Base-by-base conservation (phyloP, 2,888 invertebrate species). In the Meta bourneti region DNA sequence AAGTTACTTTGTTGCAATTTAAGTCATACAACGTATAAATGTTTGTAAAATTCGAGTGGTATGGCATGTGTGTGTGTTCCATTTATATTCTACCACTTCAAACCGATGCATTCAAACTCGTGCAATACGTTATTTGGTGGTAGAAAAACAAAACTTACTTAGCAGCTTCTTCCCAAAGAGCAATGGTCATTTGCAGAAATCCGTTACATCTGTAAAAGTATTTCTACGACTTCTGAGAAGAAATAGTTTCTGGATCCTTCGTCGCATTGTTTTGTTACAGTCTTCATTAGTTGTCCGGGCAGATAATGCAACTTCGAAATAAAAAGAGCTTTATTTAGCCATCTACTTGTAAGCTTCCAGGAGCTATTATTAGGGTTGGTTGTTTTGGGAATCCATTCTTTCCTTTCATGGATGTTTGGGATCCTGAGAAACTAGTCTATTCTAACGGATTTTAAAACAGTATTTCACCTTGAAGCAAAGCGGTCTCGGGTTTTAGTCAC, bases 221-320 rank as follows among this genome's bases (percentile, higher is more conserved):
- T 84, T 84, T 84, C 75, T 54, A 61, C 5, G 84, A 61, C 74
- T 84, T 84, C 75, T 13, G 7, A 9, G 34, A 16, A 84, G 54
- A 75, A 84, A 75, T 84, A 84, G 75, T 75, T 84, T 48, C 51
- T 19, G 71, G 13, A 51, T 34, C 34, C 54, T 78, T 77, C 16
- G 69, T 49, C 78, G 52, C 78, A 78, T 86, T 86, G 85, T 86
- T 78, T 86, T 77, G 77, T 69, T 77, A 69, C 69, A 78, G 51
- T 69, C 77, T 86, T 86, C 85, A 86, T 86, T 86, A 69, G 85
- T 86, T 86, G 85, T 78, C 85, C 70, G 49, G 85, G 78, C n/a
- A 48, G 54, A 84, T 75, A 84, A 75, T 61, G 48, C 52, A 52
- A 74, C 52, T 74, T 61, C 48, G 75, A 52, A 52, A 69, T 20